These are phyloP conservation scores for Syritta pipiens DNA, from an alignment of 2,888 invertebrate species.

Conservation along the genomic window DNA sequence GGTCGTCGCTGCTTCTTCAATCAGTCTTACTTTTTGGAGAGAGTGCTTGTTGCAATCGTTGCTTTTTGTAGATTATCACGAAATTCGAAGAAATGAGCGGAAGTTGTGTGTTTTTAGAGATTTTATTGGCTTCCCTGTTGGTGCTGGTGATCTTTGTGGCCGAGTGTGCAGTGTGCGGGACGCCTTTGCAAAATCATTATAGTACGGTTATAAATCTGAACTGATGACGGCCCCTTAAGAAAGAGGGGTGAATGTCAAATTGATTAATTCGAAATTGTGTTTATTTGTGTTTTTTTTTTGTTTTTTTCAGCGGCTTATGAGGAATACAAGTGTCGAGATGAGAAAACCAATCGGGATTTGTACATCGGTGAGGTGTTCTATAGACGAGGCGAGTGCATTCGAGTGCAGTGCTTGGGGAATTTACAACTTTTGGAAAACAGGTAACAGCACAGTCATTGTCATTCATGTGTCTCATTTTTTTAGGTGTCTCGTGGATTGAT, in stretches of 20 bases:
- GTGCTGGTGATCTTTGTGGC: slow-evolving; percentile 11
- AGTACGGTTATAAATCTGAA: slow-evolving; percentile 2
- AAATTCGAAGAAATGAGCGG: slow-evolving; percentile 7
- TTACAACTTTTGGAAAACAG: slow-evolving; percentile 77
- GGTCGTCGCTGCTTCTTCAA: slow-evolving; percentile 12
- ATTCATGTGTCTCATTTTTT: too few relatives aligned
- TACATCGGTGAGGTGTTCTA: slow-evolving; percentile 76
- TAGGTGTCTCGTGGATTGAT: too few relatives aligned
- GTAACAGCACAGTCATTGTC: too few relatives aligned
- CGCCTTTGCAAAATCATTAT: slow-evolving; percentile 43
- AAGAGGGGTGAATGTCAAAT: slow-evolving; percentile 3
- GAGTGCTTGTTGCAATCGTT: neutral
- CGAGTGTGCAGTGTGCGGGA: slow-evolving; percentile 28
- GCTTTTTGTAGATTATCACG: neutral
- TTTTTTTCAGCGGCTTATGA: slow-evolving; percentile 62
- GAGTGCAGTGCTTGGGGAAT: slow-evolving; percentile 76
- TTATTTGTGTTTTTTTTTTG: neutral
- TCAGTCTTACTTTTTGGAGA: neutral
- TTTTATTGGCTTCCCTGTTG: slow-evolving; percentile 10
- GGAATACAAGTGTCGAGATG: slow-evolving; percentile 73
- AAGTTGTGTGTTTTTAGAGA: neutral
- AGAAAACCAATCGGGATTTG: slow-evolving; percentile 74
- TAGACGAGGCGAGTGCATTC: slow-evolving; percentile 74
- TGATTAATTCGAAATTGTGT: neutral
- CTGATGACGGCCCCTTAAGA: neutral